phyloP scores from a whole-genome alignment of 2,113 vertebrate genomes.

The Urocitellus parryii region DNA sequence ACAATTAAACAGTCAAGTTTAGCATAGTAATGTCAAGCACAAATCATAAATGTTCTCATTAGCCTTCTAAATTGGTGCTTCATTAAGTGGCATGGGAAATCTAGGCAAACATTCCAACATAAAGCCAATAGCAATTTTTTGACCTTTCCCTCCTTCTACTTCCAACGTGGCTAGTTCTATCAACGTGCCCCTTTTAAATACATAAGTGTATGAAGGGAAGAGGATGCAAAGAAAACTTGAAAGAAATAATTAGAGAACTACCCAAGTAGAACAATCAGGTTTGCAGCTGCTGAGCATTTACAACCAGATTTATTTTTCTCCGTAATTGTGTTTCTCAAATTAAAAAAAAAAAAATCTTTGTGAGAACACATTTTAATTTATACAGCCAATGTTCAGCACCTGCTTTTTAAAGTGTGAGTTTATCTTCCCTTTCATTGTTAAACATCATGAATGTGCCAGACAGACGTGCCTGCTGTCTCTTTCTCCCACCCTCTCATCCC shows the following conservation, averaged over 20 bases:
- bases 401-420: neutral
- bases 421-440: neutral
- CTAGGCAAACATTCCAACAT: neutral
- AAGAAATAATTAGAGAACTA: slow-evolving; percentile 14
- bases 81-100: slow-evolving; percentile 49
- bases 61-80: slow-evolving; percentile 56
- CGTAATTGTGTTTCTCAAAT: neutral
- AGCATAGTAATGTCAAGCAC: slow-evolving; percentile 56
- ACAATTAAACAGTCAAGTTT: slow-evolving; percentile 66
- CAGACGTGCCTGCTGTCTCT: too few species aligned
- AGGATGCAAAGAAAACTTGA: neutral
- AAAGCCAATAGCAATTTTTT: neutral
- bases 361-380: neutral
- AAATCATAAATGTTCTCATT: slow-evolving; percentile 68
- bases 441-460: neutral
- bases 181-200: neutral
- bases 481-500: neutral
- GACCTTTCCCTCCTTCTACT: neutral
- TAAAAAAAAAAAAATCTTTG: neutral
- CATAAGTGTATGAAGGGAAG: neutral
- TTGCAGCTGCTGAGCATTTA: slow-evolving; percentile 19
- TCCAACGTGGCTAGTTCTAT: neutral
- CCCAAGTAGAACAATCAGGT: slow-evolving; percentile 14
- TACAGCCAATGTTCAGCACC: neutral
- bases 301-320: slow-evolving; percentile 42